These are phyloP conservation scores for Plumapathes pennacea DNA, from an alignment of 92 coral and sea anemone species.

Conservation along the genomic window DNA sequence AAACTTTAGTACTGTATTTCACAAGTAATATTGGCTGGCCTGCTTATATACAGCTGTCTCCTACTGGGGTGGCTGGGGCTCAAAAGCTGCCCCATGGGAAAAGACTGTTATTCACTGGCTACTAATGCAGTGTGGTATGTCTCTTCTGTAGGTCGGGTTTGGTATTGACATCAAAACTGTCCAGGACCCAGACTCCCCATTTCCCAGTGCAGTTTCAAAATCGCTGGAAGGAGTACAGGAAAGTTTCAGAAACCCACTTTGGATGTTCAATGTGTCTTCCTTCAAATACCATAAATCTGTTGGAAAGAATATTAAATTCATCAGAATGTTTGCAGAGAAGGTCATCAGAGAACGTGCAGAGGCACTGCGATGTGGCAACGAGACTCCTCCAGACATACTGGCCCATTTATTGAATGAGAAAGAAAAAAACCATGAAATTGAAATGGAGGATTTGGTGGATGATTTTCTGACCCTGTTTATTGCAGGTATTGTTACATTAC, in stretches of 20 bases:
- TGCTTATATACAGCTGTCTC: too few relatives aligned
- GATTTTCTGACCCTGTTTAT: constrained; percentile 60
- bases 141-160: constrained; percentile 26
- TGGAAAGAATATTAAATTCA: constrained; percentile 9
- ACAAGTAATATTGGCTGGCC: too few relatives aligned
- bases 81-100: too few relatives aligned
- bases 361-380: constrained; percentile 13
- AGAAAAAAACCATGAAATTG: constrained; percentile 11
- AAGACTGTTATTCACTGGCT: too few relatives aligned
- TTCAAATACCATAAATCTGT: constrained; percentile 20
- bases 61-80: too few relatives aligned
- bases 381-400: constrained; percentile 50
- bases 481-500: too few relatives aligned
- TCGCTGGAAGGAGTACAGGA: constrained; percentile 22
- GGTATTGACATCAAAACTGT: constrained; percentile 12
- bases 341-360: constrained; percentile 8
- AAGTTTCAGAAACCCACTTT: constrained; percentile 12
- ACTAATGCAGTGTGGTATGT: too few relatives aligned
- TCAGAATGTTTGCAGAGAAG: constrained; percentile 23
- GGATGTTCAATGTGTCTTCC: constrained; percentile 17
- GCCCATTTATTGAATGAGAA: constrained; percentile 38
- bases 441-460: constrained; percentile 65
- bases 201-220: constrained; percentile 17
- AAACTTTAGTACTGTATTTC: too few relatives aligned
- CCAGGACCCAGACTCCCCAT: constrained; percentile 13